These are phyloP conservation scores for Sander vitreus DNA, from an alignment of 2,113 vertebrate species.

Conservation along the genomic window DNA sequence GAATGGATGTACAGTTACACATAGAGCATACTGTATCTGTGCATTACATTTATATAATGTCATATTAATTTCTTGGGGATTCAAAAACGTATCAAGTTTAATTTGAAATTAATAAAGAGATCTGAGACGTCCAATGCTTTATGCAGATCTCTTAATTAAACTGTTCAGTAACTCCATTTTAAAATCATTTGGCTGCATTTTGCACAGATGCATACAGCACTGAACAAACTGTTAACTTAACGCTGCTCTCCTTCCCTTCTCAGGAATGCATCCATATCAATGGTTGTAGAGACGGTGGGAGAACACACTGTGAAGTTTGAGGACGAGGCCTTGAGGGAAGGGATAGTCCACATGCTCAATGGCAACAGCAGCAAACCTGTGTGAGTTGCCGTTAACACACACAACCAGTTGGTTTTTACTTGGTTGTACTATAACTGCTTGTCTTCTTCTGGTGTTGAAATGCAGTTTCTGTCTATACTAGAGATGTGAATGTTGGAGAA, in stretches of 20 bases:
- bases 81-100: background rate
- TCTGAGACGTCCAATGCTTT: background rate
- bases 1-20: background rate
- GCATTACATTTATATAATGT: background rate
- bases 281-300: slow-evolving; percentile 79
- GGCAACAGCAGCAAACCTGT: slow-evolving; percentile 76
- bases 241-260: background rate
- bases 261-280: slow-evolving; percentile 85
- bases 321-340: slow-evolving; percentile 70
- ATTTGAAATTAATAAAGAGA: background rate
- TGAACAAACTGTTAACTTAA: background rate
- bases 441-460: background rate
- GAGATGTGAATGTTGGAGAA: background rate
- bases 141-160: background rate
- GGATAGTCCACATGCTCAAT: slow-evolving; percentile 82
- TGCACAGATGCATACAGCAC: background rate
- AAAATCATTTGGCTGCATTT: background rate
- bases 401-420: background rate
- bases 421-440: background rate
- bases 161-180: background rate
- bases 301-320: slow-evolving; percentile 82
- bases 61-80: background rate
- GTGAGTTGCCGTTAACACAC: slow-evolving; percentile 67
- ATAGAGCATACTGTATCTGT: background rate
- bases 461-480: background rate